These are phyloP conservation scores for Miniopterus natalensis DNA, from an alignment of 2,113 vertebrate species.

Conservation along the genomic window DNA sequence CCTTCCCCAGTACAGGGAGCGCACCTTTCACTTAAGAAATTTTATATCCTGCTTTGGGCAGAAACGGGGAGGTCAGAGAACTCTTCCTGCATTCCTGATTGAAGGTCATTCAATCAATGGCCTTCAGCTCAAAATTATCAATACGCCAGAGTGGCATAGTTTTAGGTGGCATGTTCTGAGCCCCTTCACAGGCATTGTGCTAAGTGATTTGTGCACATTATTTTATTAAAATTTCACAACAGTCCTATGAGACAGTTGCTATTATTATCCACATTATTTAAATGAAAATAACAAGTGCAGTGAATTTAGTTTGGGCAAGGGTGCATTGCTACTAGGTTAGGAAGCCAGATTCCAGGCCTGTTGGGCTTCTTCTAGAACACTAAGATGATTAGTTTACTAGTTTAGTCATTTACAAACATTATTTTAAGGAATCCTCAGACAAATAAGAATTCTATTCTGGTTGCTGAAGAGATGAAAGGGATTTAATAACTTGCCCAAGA, in stretches of 20 bases:
- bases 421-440: neutral
- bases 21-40: neutral
- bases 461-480: constrained; percentile 34
- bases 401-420: neutral
- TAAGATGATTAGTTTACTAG: neutral
- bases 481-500: neutral
- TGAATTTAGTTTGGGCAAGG: neutral
- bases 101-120: neutral
- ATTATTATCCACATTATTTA: neutral
- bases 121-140: neutral
- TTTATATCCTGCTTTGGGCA: neutral
- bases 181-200: neutral
- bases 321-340: neutral
- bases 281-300: neutral
- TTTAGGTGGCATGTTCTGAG: neutral
- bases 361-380: neutral
- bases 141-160: neutral
- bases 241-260: neutral
- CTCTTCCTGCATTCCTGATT: neutral
- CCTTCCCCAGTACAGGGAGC: neutral
- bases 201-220: neutral
- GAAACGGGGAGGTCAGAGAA: neutral
- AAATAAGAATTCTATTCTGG: neutral
- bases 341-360: neutral
- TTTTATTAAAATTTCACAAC: neutral